These are phyloP conservation scores for Serilophus lunatus DNA, from an alignment of 2,113 vertebrate species.

Conservation along the genomic window DNA sequence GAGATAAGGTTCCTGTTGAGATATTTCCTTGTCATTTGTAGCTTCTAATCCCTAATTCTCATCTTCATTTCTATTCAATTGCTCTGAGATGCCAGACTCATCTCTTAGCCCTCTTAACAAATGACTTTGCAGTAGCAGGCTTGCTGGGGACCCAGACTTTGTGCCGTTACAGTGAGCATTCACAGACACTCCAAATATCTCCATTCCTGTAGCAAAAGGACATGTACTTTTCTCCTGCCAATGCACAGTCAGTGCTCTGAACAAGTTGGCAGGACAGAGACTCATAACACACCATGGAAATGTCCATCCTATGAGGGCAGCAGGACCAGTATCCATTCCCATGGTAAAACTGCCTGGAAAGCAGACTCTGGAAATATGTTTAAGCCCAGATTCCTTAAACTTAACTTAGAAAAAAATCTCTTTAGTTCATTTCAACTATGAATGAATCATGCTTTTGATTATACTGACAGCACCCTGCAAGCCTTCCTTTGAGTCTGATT, in stretches of 20 bases:
- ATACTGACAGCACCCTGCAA: background rate
- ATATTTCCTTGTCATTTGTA: background rate
- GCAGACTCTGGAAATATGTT: background rate
- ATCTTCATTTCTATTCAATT: background rate
- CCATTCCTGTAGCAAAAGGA: background rate
- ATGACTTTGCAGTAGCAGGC: background rate
- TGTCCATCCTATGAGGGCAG: background rate
- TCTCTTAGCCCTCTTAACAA: background rate
- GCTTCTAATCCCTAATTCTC: background rate
- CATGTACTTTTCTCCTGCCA: background rate
- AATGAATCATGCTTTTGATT: background rate
- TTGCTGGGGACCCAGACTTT: background rate
- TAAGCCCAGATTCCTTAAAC: background rate
- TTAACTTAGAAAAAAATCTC: background rate
- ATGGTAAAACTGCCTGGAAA: background rate
- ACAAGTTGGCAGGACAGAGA: background rate
- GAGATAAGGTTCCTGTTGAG: slow-evolving; percentile 23
- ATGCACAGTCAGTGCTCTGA: background rate
- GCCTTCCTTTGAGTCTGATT: background rate
- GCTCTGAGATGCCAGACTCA: background rate
- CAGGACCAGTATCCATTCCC: background rate
- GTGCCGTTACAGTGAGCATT: rapidly evolving
- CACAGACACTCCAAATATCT: background rate
- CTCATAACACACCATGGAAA: background rate
- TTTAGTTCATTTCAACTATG: background rate